Evolutionary conservation across 92 coral and sea anemone species (phyloP), one percentile per base, ranked within the genome.

Genomic region (Epizoanthus scotinus): DNA sequence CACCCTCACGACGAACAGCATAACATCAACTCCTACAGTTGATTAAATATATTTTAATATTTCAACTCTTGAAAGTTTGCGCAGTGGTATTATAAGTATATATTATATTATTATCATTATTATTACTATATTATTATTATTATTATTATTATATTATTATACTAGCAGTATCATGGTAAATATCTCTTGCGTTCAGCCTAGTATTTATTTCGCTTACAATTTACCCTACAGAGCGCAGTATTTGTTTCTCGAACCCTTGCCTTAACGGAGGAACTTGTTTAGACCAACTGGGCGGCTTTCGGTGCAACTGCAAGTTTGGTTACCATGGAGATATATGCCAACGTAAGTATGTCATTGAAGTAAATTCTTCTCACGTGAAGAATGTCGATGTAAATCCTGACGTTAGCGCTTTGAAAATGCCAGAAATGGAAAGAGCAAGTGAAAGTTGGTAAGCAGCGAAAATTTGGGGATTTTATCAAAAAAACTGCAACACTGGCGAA

Each of bases 211-310:
- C 28, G 57, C 59, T 1, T 73, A 47, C 9, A 5, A 9, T 47
- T 47, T 12, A 5, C 52, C 52, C 2, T 8, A 12, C 52, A 96
- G 99, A 96, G 83, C 93, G 99, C 65, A 96, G 99, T 78, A 96
- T 91, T 80, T 96, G 99, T 70, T 93, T 67, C 56, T 96, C 99
- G 6, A 91, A 94, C 61, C 99, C 99, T 1, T 96, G 99, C 67
- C 82, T 90, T 78, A 92, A 93, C 28, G 94, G 94, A 1, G 99
- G 98, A 0, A 87, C 96, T n/a, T 96, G 99, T 71, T 80, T 96
- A 0, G 99, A 96, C 78, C 92, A 96, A 80, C 84, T 91, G 57
- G 92, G 87, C 42, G 99, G 99, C 10, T 96, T 90, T 65, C 79
- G 97, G 67, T 96, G 99, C 75, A 87, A 77, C 53, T 96, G 99